Evolutionary conservation across 2,797 vertebrate genomes (phyloP).

Genomic region (Odontamblyopus lacepedii): DNA sequence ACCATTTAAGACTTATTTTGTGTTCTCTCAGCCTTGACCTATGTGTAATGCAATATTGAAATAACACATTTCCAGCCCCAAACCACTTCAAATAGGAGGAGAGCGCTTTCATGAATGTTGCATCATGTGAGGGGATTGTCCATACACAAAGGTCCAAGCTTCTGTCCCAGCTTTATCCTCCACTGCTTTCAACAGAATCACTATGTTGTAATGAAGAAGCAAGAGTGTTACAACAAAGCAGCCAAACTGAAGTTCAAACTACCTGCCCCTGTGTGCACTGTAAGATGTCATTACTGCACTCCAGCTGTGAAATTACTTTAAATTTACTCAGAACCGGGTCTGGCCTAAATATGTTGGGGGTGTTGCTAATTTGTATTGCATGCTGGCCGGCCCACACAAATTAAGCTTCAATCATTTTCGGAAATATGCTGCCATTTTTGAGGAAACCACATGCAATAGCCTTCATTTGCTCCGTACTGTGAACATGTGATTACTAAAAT

Average conservation of each 20-base stretch:
- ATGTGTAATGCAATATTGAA: neutral
- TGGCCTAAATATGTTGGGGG: slow-evolving; percentile 4
- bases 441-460: neutral
- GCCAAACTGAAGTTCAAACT: neutral
- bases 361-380: slow-evolving; percentile 6
- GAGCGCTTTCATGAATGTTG: slow-evolving; percentile 32
- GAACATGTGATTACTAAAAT: neutral
- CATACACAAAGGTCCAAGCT: slow-evolving; percentile 11
- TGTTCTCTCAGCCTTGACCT: neutral
- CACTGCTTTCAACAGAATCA: slow-evolving; percentile 1
- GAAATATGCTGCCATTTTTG: neutral
- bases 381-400: neutral
- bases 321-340: slow-evolving; percentile 1
- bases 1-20: neutral
- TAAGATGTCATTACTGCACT: slow-evolving; percentile 5
- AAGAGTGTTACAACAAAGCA: neutral
- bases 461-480: neutral
- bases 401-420: neutral
- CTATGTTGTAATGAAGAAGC: neutral
- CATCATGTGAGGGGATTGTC: slow-evolving; percentile 32
- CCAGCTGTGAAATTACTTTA: slow-evolving; percentile 11
- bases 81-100: slow-evolving; percentile 17
- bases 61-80: neutral
- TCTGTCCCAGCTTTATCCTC: slow-evolving; percentile 10
- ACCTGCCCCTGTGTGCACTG: neutral